Evolutionary conservation across 2,113 vertebrate genomes (phyloP), one percentile per base, ranked within the genome.

Genomic region (Oreochromis spilurus): DNA sequence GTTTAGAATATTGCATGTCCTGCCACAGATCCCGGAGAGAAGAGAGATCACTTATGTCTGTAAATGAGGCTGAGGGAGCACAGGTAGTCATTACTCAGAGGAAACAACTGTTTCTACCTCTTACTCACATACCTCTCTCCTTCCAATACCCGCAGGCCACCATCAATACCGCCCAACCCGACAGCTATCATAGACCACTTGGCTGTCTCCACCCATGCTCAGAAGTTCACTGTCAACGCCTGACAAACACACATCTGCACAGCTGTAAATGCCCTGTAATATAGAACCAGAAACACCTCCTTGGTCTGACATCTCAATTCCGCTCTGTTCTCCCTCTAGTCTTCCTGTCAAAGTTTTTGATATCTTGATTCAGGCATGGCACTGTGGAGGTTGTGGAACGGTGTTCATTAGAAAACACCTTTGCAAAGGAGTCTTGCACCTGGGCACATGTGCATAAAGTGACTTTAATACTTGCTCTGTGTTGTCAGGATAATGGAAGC

Each of bases 201-300:
- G 40, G 31, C 82, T 24, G 48, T 88, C 79, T 87, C 75, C 75
- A 54, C 83, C 58, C 89, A 14, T 89, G 83, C 87, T 79, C 88
- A 83, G 84, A 91, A 79, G 87, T 92, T 94, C 83, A 90, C 90
- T 92, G 87, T 93, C 96, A 95, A 94, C 94, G 21, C 86, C 88
- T 95, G 92, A 95, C 93, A 95, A 91, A 91, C 40, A 88, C 91
- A 96, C 96, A 97, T 96, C 96, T 97, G 95, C 95, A 94, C 92
- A 92, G 93, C 88, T 93, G 94, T 91, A 96, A 94, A 52, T 93
- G 90, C 89, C 91, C 90, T 93, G 87, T 96, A 96, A 94, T 97
- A 94, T 90, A 93, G 88, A 79, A 36, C 5, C 48, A 88, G 91
- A 79, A 92, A 86, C 85, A 94, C 91, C 91, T 92, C 89, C 90